Evolutionary conservation across 2,797 vertebrate species (phyloP), one percentile per base, ranked within the genome.

Genomic region (Acipenser oxyrinchus): DNA sequence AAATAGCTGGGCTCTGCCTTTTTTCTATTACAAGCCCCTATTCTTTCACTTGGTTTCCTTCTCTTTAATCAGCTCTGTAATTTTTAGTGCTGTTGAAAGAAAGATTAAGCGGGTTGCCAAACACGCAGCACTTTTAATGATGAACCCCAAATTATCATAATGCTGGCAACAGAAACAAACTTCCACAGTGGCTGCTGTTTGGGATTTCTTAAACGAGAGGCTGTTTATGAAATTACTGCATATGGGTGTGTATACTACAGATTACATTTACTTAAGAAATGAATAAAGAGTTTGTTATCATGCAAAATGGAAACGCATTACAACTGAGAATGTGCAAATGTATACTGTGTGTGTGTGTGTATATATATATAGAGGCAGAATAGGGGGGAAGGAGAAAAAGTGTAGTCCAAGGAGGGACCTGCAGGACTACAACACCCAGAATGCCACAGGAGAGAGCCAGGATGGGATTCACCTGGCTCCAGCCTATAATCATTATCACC

Each of bases 41-140:
- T 55, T n/a, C 6, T 55, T 55, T 51, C 50, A 49, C 48, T 51
- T 51, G 63, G 52, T 65, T 51, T 55, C 11, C 52, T 68, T 12
- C 51, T 63, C 51, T 49, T 9, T 64, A 12, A 18, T 51, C 50
- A 53, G 1, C 4, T 48, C 11, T 63, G 62, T 37, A 51, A n/a
- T 18, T 49, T 63, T 53, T 15, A 48, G 49, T 8, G 51, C 48
- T 6, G 15, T 12, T 66, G 65, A 66, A 66, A 51, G 58, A 50
- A 9, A 62, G 7, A 66, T 59, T 12, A 37, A 11, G 10, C 18
- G 23, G 18, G 48, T 55, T n/a, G 15, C 13, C 8, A 58, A 58
- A 58, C 2, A 58, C 12, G 11, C 9, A 58, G 12, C 12, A n/a
- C 55, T 11, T 58, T 58, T 23, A 62, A 55, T 55, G 9, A 9